Evolutionary conservation across 2,888 invertebrate species (phyloP).

Genomic region (Antheraea yamamai): DNA sequence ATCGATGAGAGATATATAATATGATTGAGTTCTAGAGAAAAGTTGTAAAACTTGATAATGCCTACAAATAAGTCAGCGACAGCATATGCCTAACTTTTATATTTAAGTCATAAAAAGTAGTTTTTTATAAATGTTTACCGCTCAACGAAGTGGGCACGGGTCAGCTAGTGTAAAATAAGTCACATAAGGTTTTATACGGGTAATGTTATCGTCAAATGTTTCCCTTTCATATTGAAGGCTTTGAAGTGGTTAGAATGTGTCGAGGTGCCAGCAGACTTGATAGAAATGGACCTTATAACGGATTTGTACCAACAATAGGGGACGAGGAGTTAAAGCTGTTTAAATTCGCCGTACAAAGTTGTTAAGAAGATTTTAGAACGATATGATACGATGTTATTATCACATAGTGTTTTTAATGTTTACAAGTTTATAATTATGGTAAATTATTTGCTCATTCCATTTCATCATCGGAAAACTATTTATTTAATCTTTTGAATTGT

Average conservation of each 20-base stretch:
- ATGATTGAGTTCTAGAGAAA: too few species aligned
- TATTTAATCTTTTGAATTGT: too few species aligned
- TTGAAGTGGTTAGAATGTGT: conserved; percentile 40
- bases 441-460: too few species aligned
- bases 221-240: conserved; percentile 28
- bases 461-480: too few species aligned
- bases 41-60: too few species aligned
- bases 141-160: too few species aligned
- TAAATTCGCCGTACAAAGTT: conserved; percentile 53
- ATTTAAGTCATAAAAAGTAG: too few species aligned
- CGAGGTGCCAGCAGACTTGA: conserved; percentile 32
- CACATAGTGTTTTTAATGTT: not conserved
- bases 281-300: conserved; percentile 44
- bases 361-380: conserved; percentile 54
- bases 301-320: conserved; percentile 38
- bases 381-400: conserved; percentile 31
- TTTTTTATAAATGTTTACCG: too few species aligned
- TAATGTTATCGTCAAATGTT: conserved; percentile 6
- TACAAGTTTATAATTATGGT: not conserved
- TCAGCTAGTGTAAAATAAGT: not conserved
- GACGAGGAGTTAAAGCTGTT: conserved; percentile 49
- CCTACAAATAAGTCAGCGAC: too few species aligned
- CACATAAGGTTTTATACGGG: not conserved
- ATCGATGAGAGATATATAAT: too few species aligned
- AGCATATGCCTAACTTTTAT: too few species aligned